A percentile compares a stretch with the other conserved stretches of the same genome.
phyloP scores from a whole-genome alignment of 2,797 vertebrate genomes.

The Erpetoichthys calabaricus region DNA sequence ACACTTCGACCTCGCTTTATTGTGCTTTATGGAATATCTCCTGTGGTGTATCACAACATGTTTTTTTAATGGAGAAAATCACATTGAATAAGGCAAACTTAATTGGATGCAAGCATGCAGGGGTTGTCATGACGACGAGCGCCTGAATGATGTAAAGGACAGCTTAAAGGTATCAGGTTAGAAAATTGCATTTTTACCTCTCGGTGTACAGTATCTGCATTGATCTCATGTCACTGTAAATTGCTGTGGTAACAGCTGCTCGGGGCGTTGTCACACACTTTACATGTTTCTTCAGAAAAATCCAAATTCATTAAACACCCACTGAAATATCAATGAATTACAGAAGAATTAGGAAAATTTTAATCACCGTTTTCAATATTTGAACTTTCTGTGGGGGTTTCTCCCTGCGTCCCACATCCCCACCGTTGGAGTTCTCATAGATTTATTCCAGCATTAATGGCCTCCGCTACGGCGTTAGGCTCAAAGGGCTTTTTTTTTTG shows the following conservation, averaged over 20 bases:
- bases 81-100: constrained; percentile 10
- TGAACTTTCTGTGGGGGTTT: neutral
- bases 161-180: constrained; percentile 40
- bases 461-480: no score
- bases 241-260: constrained; percentile 32
- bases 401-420: no score
- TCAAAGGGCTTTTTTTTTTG: no score
- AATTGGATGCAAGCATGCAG: constrained; percentile 29
- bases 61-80: no score
- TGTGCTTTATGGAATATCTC: no score
- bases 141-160: constrained; percentile 31
- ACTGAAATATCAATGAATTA: constrained; percentile 2
- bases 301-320: neutral
- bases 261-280: neutral
- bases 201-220: constrained; percentile 26
- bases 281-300: constrained; percentile 1
- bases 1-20: no score
- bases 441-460: no score
- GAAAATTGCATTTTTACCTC: constrained; percentile 33
- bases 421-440: no score
- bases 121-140: constrained; percentile 51
- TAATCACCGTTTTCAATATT: neutral
- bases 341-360: neutral
- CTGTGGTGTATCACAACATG: no score
- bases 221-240: constrained; percentile 52